Evolutionary conservation across 2,113 vertebrate species (phyloP).

Genomic region (Morone saxatilis): DNA sequence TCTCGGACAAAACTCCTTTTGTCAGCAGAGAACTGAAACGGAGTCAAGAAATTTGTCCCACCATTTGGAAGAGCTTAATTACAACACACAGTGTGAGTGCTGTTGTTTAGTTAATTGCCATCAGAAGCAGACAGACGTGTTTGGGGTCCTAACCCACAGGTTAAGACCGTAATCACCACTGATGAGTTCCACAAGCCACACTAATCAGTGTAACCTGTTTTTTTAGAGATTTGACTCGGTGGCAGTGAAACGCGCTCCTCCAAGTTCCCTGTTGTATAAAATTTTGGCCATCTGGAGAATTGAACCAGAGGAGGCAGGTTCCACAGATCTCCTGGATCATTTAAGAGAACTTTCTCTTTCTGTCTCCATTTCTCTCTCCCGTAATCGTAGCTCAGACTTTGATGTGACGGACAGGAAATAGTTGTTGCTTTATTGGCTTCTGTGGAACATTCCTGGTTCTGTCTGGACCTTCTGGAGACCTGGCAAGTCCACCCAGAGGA

Average conservation of each 20-base stretch:
- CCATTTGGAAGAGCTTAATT: constrained; percentile 38
- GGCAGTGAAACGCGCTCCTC: constrained; percentile 30
- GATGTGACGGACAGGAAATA: constrained; percentile 82
- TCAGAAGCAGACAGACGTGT: constrained; percentile 35
- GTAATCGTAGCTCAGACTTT: constrained; percentile 68
- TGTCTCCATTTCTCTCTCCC: constrained; percentile 43
- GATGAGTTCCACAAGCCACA: constrained; percentile 57
- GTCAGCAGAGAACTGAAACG: constrained; percentile 29
- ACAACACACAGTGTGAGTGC: constrained; percentile 11
- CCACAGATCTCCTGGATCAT: constrained; percentile 58
- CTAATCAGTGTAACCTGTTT: constrained; percentile 42
- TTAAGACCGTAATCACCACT: constrained; percentile 36
- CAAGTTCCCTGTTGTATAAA: constrained; percentile 30
- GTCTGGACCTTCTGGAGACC: constrained; percentile 71
- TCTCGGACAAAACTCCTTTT: constrained; percentile 55
- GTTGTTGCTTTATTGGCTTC: constrained; percentile 81
- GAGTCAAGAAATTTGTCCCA: constrained; percentile 51
- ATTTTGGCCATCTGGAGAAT: constrained; percentile 64
- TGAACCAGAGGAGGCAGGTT: constrained; percentile 42
- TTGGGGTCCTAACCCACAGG: constrained; percentile 43
- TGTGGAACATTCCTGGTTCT: constrained; percentile 77
- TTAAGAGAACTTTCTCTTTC: constrained; percentile 60
- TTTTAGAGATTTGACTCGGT: constrained; percentile 30
- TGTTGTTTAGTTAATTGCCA: constrained; percentile 36
- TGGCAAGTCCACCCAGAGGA: constrained; percentile 75